Conservation (phyloP, 2,888 invertebrate species). For the Calameuta pallipes region DNA sequence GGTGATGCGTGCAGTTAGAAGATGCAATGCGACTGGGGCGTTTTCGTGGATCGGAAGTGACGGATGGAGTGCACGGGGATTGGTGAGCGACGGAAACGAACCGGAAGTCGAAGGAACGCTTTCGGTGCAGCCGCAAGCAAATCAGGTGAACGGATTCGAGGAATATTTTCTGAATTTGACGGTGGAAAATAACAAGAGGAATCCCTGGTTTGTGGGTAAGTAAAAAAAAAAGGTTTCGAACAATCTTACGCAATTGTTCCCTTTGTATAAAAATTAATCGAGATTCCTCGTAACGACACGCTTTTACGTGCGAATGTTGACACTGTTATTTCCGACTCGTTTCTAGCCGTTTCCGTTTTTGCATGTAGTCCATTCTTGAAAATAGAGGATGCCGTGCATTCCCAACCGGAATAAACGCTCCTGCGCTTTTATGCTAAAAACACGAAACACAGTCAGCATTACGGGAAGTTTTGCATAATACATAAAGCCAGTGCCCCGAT, state of each 20-base stretch:
- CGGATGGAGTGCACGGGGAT: conserved; percentile 91
- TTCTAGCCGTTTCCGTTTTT: background rate
- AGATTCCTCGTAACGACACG: background rate
- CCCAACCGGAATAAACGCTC: background rate
- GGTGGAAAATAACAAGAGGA: conserved; percentile 87
- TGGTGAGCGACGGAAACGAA: conserved; percentile 87
- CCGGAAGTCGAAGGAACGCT: conserved; percentile 93
- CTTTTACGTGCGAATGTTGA: background rate
- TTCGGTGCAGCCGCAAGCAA: conserved; percentile 94
- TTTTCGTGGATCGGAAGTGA: conserved; percentile 98
- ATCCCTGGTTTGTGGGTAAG: conserved; percentile 97
- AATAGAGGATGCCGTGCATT: background rate
- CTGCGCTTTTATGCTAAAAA: background rate
- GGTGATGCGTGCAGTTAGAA: conserved; percentile 91
- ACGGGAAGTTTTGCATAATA: background rate
- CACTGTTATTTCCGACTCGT: background rate
- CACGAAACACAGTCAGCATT: background rate
- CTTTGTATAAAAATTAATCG: background rate
- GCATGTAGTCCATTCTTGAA: background rate
- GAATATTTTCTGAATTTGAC: conserved; percentile 87
- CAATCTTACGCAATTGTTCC: background rate
- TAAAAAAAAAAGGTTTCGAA: conserved; percentile 28
- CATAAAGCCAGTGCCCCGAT: background rate
- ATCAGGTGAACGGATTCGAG: conserved; percentile 87
- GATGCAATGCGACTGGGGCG: conserved; percentile 86